Base-by-base conservation (phyloP, 2,888 invertebrate species). In the Drosophila acutilabella region DNA sequence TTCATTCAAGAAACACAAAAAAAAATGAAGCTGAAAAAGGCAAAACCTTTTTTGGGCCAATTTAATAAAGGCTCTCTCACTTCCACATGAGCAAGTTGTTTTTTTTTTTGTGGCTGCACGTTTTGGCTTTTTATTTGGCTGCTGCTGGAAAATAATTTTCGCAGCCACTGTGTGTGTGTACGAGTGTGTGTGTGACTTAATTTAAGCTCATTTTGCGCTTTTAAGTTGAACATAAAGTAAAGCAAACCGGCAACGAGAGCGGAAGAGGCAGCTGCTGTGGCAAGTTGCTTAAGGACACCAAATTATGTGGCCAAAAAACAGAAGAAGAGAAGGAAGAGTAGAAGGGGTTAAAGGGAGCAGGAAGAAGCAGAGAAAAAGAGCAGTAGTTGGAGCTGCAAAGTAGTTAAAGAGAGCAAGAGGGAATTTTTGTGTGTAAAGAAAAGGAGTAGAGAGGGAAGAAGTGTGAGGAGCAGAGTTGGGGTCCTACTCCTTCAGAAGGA, bases 161-260 rank as follows among this genome's bases (percentile, higher is more conserved):
- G 78, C 79, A 75, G 56, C 45, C 58, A 41, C 38, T 51, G 58
- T 54, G 44, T 44, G 44, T 54, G 48, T 57, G 56, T 45, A n/a
- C n/a, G n/a, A n/a, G n/a, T n/a, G 74, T 67, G 69, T 84, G 70
- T 86, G 76, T 81, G 84, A 81, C 84, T 86, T 89, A 86, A 86
- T 89, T 86, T 85, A 75, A 84, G 89, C 89, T 89, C 85, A 86
- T 88, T 88, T 78, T 85, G 88, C 88, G 84, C 84, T 86, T 89
- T 85, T 85, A 85, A 85, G 59, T 85, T 80, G 81, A 74, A 89
- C 78, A 84, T 80, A 84, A 86, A 78, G 60, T 79, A 81, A 71
- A 78, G 64, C 78, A 70, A 36, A 36, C 13, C 4, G 36, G 36
- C 36, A 71, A 47, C 47, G 64, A 68, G 57, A 68, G 64, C 75